These are phyloP conservation scores for Halcyon chelicuti DNA, from an alignment of 2,797 vertebrate species.

Conservation along the genomic window DNA sequence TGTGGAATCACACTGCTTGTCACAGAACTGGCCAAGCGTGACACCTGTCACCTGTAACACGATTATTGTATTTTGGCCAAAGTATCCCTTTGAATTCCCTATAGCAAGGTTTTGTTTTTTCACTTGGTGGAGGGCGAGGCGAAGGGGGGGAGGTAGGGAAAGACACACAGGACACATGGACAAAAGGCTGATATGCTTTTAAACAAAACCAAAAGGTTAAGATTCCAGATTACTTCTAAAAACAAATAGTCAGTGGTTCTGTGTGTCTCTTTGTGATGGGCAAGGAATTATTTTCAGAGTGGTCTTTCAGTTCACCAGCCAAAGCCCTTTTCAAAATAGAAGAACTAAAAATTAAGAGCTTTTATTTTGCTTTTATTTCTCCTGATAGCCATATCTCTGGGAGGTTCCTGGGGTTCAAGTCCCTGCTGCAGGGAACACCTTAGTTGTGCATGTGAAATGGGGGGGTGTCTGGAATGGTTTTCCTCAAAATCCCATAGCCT, in stretches of 20 bases:
- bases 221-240: neutral
- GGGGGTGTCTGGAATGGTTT: neutral
- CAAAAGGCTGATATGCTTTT: neutral
- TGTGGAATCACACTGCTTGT: neutral
- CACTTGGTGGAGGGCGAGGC: no score
- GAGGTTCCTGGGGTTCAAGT: neutral
- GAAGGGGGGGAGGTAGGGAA: no score
- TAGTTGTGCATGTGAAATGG: neutral
- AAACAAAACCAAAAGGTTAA: neutral
- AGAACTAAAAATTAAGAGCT: neutral
- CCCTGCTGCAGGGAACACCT: neutral
- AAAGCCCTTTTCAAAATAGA: neutral
- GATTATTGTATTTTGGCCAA: neutral
- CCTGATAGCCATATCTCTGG: rapidly evolving
- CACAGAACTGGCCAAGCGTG: neutral
- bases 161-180: no score
- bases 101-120: neutral
- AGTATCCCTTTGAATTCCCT: neutral
- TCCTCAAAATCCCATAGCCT: neutral
- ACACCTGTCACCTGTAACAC: neutral
- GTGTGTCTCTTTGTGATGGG: neutral
- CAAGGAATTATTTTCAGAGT: neutral
- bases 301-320: neutral
- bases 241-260: neutral
- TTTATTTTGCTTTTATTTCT: neutral